These are phyloP conservation scores for Pipistrellus pygmaeus DNA, from an alignment of 2,797 vertebrate species.

Conservation along the genomic window DNA sequence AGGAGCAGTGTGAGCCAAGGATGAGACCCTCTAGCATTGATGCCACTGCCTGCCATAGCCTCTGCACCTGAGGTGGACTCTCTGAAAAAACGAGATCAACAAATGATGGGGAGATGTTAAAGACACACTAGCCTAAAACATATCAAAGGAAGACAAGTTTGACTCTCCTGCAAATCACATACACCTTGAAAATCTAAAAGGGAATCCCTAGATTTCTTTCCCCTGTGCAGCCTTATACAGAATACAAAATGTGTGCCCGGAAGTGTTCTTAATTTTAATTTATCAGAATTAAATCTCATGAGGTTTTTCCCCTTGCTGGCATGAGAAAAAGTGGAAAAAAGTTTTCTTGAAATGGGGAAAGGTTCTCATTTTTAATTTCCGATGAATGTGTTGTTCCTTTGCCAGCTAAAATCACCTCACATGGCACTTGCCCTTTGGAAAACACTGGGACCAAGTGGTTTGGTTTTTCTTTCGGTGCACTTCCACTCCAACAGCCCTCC, in stretches of 20 bases:
- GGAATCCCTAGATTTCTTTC: not conserved
- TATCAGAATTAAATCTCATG: not conserved
- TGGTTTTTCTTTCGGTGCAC: constrained; percentile 44
- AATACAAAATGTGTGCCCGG: not conserved
- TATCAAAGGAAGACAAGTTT: not conserved
- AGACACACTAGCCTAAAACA: not conserved
- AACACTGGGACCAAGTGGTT: not conserved
- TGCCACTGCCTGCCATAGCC: not conserved
- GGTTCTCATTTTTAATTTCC: not conserved
- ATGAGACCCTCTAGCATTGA: not conserved
- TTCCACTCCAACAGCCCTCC: not conserved
- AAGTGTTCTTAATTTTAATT: not conserved
- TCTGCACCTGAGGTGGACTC: accelerated
- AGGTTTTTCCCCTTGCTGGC: not conserved
- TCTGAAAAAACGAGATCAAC: not conserved
- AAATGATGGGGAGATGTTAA: not conserved
- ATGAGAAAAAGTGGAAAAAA: not conserved
- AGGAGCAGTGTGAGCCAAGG: not conserved
- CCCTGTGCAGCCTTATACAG: not conserved
- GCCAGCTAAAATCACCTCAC: not conserved
- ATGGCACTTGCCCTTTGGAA: constrained; percentile 45
- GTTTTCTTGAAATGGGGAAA: not conserved
- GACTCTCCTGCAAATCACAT: not conserved
- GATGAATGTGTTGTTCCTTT: not conserved
- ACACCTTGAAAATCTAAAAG: not conserved